Evolutionary conservation across 2,113 vertebrate genomes (phyloP).

Genomic region (Eleginops maclovinus): DNA sequence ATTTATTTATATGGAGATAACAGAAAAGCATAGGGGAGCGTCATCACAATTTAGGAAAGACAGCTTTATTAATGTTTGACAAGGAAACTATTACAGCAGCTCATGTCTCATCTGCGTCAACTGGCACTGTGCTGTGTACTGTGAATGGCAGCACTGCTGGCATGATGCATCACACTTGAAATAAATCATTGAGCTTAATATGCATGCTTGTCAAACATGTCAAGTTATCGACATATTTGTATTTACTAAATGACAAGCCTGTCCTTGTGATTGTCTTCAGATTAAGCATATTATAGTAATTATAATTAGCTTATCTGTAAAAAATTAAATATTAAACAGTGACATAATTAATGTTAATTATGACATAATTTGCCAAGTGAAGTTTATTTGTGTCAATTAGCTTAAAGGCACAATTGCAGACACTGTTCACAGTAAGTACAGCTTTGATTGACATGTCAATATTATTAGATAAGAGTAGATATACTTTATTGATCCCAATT

Average conservation of each 20-base stretch:
- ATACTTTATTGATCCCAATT: too few relatives aligned
- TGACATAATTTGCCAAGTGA: background rate
- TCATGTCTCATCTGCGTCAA: conserved; percentile 20
- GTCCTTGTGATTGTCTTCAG: conserved; percentile 29
- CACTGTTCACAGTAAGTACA: background rate
- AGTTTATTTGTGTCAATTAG: background rate
- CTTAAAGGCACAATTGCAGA: background rate
- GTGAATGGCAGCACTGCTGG: conserved; percentile 20
- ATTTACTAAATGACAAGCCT: conserved; percentile 20
- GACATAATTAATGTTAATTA: conserved; percentile 18
- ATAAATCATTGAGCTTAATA: conserved; percentile 31
- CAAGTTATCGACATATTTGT: conserved; percentile 17
- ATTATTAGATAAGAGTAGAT: background rate
- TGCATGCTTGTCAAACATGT: conserved; percentile 36
- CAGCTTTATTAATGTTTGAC: conserved; percentile 19
- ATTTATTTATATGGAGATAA: background rate
- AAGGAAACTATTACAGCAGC: conserved; percentile 21
- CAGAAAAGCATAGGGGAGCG: background rate
- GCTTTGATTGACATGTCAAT: conserved; percentile 11
- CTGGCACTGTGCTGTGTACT: conserved; percentile 12
- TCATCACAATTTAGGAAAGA: background rate
- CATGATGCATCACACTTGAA: conserved; percentile 35
- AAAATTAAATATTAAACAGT: conserved; percentile 16
- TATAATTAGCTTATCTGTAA: conserved; percentile 15
- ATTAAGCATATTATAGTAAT: background rate